Evolutionary conservation across 2,113 vertebrate species (phyloP), one percentile per base, ranked within the genome.

Genomic region (Sceloporus tristichus): DNA sequence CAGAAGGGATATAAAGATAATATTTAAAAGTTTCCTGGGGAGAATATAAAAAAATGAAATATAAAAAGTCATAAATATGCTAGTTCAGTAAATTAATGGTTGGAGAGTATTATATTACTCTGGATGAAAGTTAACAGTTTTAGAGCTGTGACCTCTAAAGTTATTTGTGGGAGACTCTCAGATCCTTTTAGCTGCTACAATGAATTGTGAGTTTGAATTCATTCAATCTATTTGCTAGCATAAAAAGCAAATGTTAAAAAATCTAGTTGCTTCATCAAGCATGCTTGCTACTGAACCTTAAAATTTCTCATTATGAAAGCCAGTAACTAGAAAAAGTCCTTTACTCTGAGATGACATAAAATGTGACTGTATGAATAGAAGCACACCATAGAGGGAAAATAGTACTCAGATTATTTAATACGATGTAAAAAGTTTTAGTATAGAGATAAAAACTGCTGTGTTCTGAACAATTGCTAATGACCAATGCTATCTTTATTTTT

Each of bases 401-500:
- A 90, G 23, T 82, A 75, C 6, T 81, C 13, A 42, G 71, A 38
- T 86, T 92, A 68, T 54, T 91, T 79, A 93, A 87, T 82, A 38
- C 19, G 87, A 87, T 66, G 48, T 78, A 93, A 92, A 93, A 79
- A 71, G 87, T 89, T 86, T 93, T 92, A 89, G 74, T 88, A 65
- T 71, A 19, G 5, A 85, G 87, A 94, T 93, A 92, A 95, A 95
- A 74, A 53, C 71, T 91, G 76, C 75, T 75, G 38, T 90, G 93
- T 95, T 93, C 94, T 80, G 93, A 96, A 93, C 13, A 80, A 93
- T 34, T 53, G 85, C 25, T 91, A 92, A 90, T 90, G 65, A 23
- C 87, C 86, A 87, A 80, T 87, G 16, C 78, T 92, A 83, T 78
- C 0, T 19, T 90, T 85, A 88, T 75, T 92, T 93, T 91, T 93